These are phyloP conservation scores for Chaetops frenatus DNA, from an alignment of 2,113 vertebrate species.

Conservation along the genomic window DNA sequence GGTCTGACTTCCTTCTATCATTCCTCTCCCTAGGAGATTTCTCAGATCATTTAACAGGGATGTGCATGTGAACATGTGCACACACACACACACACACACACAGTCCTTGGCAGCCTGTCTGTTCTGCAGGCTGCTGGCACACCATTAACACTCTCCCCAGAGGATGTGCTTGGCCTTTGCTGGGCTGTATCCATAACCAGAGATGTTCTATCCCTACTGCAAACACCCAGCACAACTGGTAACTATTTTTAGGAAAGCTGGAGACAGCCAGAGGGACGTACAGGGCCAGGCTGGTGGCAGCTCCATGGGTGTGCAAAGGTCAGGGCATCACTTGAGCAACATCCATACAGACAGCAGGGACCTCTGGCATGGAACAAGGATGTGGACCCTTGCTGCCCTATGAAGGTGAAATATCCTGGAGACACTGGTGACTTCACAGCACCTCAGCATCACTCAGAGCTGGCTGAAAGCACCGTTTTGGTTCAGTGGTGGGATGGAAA, in stretches of 20 bases:
- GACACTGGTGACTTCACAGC: not conserved
- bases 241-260: not conserved
- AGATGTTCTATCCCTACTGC: not conserved
- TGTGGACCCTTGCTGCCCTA: fast-evolving
- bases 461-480: not conserved
- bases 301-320: fast-evolving
- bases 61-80: fast-evolving
- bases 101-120: not conserved
- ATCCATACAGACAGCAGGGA: not conserved
- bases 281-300: not conserved
- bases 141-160: not conserved
- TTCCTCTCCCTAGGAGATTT: not conserved
- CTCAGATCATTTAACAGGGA: not conserved
- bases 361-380: not conserved
- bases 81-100: not conserved
- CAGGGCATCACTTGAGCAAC: not conserved
- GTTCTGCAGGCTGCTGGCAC: not conserved
- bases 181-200: not conserved
- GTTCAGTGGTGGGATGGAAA: not conserved
- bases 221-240: not conserved
- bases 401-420: not conserved
- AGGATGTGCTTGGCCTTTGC: not conserved
- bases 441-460: not conserved
- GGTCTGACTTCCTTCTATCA: not conserved
- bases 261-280: not conserved